Conservation (phyloP, 1,140 invertebrate genomes). For the Drosophila lacertosa region DNA sequence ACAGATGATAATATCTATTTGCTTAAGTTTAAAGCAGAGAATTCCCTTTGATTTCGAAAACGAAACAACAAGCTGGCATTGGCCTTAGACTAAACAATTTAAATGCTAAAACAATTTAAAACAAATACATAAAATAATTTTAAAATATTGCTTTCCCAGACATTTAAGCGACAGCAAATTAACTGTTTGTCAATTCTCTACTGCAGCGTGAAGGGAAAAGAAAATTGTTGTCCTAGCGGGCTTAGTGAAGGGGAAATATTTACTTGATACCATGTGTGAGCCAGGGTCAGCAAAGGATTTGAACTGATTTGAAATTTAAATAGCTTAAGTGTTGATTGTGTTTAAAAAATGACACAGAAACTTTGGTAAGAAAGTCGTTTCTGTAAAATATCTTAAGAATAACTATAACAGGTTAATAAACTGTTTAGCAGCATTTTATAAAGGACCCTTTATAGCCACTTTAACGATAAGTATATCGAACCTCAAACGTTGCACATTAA, state of each 20-base stretch:
- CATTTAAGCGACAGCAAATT: slow-evolving; percentile 16
- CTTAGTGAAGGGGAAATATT: slow-evolving; percentile 52
- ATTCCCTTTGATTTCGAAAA: not conserved
- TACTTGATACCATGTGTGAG: slow-evolving; percentile 17
- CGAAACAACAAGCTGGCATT: not conserved
- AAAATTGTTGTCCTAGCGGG: slow-evolving; percentile 53
- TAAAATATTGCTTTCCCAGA: not conserved
- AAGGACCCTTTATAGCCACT: too few species aligned
- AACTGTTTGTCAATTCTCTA: slow-evolving; percentile 10
- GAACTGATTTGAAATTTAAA: slow-evolving; percentile 62
- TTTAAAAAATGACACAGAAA: slow-evolving; percentile 2
- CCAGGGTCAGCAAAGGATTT: slow-evolving; percentile 29
- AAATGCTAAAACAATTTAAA: not conserved
- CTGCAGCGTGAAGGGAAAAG: slow-evolving; percentile 26
- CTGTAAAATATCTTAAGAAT: too few species aligned
- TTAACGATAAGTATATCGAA: too few species aligned
- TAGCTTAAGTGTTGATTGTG: slow-evolving; percentile 52
- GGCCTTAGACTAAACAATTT: not conserved
- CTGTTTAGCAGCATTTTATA: too few species aligned
- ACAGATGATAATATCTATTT: slow-evolving; percentile 2
- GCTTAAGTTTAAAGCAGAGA: not conserved
- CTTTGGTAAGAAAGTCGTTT: too few species aligned
- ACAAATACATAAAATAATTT: not conserved
- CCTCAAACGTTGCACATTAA: too few species aligned
- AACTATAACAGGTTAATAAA: too few species aligned